Conservation (phyloP, 2,113 vertebrate species). For the Sapajus apella region DNA sequence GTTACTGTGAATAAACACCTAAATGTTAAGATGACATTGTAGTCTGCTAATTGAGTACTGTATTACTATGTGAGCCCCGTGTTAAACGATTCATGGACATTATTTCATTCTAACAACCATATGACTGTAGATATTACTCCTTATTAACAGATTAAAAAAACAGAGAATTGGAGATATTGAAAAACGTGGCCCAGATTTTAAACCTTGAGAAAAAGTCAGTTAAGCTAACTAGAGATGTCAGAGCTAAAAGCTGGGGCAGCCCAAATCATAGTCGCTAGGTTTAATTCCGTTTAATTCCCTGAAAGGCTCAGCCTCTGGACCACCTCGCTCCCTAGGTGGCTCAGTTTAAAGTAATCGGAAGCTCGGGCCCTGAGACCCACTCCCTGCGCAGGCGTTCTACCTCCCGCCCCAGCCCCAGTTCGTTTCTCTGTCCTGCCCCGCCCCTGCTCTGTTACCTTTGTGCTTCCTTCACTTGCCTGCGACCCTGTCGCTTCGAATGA, state of each 20-base stretch:
- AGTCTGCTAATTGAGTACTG: not conserved
- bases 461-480: not conserved
- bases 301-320: not conserved
- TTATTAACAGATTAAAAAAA: not conserved
- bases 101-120: not conserved
- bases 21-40: not conserved
- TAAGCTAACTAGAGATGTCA: not conserved
- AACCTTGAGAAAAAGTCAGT: not conserved
- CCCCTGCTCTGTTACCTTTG: not conserved
- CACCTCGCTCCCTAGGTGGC: not conserved
- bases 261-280: not conserved
- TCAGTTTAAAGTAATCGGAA: not conserved
- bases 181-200: not conserved
- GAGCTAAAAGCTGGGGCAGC: not conserved
- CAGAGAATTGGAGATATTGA: not conserved
- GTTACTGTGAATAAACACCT: not conserved
- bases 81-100: not conserved
- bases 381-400: not conserved
- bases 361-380: accelerated
- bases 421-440: not conserved
- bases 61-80: not conserved
- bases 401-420: not conserved
- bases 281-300: too few species aligned
- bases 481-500: slow-evolving; percentile 24
- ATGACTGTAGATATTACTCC: not conserved